Conservation (phyloP, 1,140 invertebrate genomes). For the Atta cephalotes region DNA sequence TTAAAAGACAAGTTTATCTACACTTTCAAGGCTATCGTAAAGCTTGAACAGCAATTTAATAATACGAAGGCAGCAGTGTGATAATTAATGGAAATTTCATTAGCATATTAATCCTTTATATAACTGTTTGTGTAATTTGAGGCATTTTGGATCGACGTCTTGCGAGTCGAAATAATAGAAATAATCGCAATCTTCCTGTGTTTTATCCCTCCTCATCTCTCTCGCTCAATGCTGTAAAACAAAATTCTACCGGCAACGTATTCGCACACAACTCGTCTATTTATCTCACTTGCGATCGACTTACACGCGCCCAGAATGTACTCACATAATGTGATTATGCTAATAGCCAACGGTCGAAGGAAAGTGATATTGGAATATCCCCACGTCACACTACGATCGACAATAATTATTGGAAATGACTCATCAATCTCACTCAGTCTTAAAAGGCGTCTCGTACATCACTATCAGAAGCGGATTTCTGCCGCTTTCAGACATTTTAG, state of each 20-base stretch:
- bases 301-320: slow-evolving; percentile 70
- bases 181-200: slow-evolving; percentile 27
- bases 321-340: slow-evolving; percentile 76
- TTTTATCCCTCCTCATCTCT: background rate
- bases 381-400: slow-evolving; percentile 25
- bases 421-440: slow-evolving; percentile 45
- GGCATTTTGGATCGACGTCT: background rate
- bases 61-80: background rate
- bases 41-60: slow-evolving; percentile 11
- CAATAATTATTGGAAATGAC: slow-evolving; percentile 54
- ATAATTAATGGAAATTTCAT: slow-evolving; percentile 38
- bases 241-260: slow-evolving; percentile 40
- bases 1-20: background rate
- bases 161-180: background rate
- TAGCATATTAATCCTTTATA: slow-evolving; percentile 19
- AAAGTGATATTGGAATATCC: slow-evolving; percentile 32
- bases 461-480: background rate
- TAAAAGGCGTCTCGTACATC: background rate
- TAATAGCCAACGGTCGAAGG: slow-evolving; percentile 59
- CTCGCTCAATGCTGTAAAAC: background rate
- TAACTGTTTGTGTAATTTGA: slow-evolving; percentile 8
- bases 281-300: slow-evolving; percentile 71
- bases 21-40: slow-evolving; percentile 3
- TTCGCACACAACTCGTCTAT: slow-evolving; percentile 46
- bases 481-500: background rate